phyloP scores from a whole-genome alignment of 2,888 invertebrate species.

The Ditula angustiorana region DNA sequence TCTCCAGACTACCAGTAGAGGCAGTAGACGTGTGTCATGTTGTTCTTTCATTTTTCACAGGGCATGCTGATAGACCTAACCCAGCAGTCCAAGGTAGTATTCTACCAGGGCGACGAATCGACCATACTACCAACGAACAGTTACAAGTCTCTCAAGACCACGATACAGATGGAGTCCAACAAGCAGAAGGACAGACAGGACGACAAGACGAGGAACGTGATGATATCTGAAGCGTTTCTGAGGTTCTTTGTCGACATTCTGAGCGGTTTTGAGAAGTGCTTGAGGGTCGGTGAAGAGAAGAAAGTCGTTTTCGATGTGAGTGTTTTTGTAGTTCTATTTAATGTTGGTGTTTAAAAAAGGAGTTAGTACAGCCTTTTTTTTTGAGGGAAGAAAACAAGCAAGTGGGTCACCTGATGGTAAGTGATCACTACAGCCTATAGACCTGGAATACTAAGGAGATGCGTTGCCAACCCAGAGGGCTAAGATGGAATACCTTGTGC shows the following conservation, averaged over 20 bases:
- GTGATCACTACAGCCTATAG: no score
- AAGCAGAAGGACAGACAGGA: slow-evolving; percentile 66
- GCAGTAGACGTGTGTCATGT: background rate
- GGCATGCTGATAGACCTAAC: slow-evolving; percentile 91
- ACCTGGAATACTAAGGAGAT: no score
- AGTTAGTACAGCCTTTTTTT: no score
- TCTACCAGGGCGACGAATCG: slow-evolving; percentile 91
- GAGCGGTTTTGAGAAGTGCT: slow-evolving; percentile 89
- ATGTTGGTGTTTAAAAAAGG: no score
- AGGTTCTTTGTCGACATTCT: slow-evolving; percentile 91
- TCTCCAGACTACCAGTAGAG: background rate
- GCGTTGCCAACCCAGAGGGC: no score
- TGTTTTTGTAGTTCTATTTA: slow-evolving; percentile 37
- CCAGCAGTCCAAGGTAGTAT: slow-evolving; percentile 83
- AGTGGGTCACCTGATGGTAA: no score
- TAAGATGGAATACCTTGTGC: no score
- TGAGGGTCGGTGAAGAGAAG: slow-evolving; percentile 62
- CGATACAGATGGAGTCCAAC: slow-evolving; percentile 72
- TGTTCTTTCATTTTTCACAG: slow-evolving; percentile 65
- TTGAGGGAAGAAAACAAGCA: no score
- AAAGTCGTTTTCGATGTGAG: slow-evolving; percentile 76
- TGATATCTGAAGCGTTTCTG: slow-evolving; percentile 92
- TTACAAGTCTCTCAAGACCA: slow-evolving; percentile 88
- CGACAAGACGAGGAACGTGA: slow-evolving; percentile 87
- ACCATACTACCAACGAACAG: slow-evolving; percentile 90